Evolutionary conservation across 2,797 vertebrate species (phyloP).

Genomic region (Scleropages formosus): DNA sequence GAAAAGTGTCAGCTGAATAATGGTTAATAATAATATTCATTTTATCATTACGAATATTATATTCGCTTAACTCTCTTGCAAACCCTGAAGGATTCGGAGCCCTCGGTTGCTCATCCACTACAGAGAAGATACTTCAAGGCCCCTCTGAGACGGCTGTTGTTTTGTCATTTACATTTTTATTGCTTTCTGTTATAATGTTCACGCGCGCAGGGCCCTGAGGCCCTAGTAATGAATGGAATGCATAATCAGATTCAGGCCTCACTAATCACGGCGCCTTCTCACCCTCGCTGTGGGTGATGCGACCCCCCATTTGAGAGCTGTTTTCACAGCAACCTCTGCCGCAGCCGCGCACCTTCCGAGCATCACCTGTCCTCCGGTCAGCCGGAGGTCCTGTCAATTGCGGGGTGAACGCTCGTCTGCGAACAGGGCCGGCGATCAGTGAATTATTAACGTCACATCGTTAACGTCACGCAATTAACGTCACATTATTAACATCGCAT

Average conservation of each 20-base stretch:
- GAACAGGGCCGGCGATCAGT: too few species aligned
- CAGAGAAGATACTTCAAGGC: slow-evolving; percentile 16
- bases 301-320: slow-evolving; percentile 4
- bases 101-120: neutral
- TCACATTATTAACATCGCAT: too few species aligned
- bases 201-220: slow-evolving; percentile 4
- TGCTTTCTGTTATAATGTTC: slow-evolving; percentile 31
- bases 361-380: too few species aligned
- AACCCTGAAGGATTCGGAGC: slow-evolving; percentile 11
- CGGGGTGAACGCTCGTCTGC: too few species aligned
- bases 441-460: too few species aligned
- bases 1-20: too few species aligned
- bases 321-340: slow-evolving; percentile 23
- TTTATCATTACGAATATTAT: slow-evolving; percentile 20
- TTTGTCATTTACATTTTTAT: slow-evolving; percentile 41
- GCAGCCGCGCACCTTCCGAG: too few species aligned
- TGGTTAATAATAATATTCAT: slow-evolving; percentile 8
- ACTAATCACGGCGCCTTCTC: slow-evolving; percentile 20
- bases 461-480: too few species aligned
- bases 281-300: slow-evolving; percentile 17
- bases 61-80: neutral
- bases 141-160: slow-evolving; percentile 30
- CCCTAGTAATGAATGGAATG: slow-evolving; percentile 28
- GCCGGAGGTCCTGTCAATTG: too few species aligned
- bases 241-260: slow-evolving; percentile 29